A percentile compares a stretch with the other conserved stretches of the same genome.
Conservation (phyloP, 2,888 invertebrate species). For the Lysandra bellargus region DNA sequence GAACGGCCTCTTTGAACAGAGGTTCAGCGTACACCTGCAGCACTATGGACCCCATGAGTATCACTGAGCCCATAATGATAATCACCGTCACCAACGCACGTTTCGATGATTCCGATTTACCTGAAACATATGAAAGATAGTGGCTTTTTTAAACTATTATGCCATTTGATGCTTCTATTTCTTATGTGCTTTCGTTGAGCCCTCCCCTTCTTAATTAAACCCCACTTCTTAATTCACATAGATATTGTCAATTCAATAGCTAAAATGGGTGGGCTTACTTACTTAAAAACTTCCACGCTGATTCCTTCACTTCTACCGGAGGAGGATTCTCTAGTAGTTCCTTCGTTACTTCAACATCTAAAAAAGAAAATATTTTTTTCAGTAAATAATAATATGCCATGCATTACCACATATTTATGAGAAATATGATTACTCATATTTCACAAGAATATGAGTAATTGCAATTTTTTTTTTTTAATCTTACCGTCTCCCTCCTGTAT, state of each 20-base stretch:
- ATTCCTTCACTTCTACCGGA: conserved; percentile 37
- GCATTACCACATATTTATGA: not conserved
- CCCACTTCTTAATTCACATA: too few species aligned
- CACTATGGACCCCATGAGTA: conserved; percentile 67
- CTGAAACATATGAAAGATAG: conserved; percentile 45
- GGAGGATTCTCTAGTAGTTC: conserved; percentile 46
- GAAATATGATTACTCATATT: too few species aligned
- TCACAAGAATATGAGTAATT: not conserved
- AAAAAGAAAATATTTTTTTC: conserved; percentile 36
- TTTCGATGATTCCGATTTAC: conserved; percentile 58
- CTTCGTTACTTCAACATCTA: conserved; percentile 48
- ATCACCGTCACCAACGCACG: conserved; percentile 54
- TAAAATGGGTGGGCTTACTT: conserved; percentile 35
- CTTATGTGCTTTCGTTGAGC: too few species aligned
- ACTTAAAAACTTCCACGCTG: conserved; percentile 59
- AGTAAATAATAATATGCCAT: not conserved
- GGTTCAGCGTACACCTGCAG: conserved; percentile 70
- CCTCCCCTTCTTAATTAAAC: too few species aligned
- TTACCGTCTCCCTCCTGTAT: conserved; percentile 48
- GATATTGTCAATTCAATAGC: too few species aligned
- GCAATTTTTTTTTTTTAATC: not conserved
- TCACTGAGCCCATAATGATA: conserved; percentile 54
- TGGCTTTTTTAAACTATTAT: too few species aligned
- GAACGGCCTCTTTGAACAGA: conserved; percentile 64
- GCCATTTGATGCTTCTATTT: too few species aligned